A percentile compares a stretch with the other conserved stretches of the same genome.
Evolutionary conservation across 1,140 invertebrate genomes (phyloP).

Genomic region (Pollicipes pollicipes): DNA sequence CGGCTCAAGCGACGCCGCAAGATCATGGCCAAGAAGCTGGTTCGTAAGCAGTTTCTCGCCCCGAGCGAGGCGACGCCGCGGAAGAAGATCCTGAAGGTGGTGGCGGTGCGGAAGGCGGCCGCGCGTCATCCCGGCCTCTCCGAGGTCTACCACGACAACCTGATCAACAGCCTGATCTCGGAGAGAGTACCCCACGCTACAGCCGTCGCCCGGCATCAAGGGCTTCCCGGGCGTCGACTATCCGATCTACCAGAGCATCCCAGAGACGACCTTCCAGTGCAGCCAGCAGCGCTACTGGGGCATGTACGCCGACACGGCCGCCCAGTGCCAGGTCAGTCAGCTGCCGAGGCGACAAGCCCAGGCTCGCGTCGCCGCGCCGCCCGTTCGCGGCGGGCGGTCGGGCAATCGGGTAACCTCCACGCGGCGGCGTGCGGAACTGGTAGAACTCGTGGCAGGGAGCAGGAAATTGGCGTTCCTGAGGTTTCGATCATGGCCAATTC

Average conservation of each 20-base stretch:
- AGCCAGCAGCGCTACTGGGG: constrained; percentile 28
- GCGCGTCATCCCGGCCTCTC: neutral
- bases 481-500: no score
- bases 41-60: neutral
- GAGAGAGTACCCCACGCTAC: neutral
- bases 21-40: neutral
- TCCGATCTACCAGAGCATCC: constrained; percentile 26
- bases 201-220: constrained; percentile 18
- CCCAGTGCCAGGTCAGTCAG: constrained; percentile 30
- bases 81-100: neutral
- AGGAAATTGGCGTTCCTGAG: no score
- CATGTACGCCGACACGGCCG: constrained; percentile 31
- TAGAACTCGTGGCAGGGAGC: neutral
- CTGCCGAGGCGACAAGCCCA: neutral
- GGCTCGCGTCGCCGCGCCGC: no score
- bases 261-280: constrained; percentile 29
- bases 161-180: neutral
- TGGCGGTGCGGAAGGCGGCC: neutral
- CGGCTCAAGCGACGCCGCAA: neutral
- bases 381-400: no score
- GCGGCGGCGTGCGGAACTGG: no score
- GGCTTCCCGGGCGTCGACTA: constrained; percentile 31
- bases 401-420: no score
- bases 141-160: neutral
- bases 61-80: neutral